A percentile compares a stretch with the other conserved stretches of the same genome.
Evolutionary conservation across 2,113 vertebrate species (phyloP).

Genomic region (Salminus brasiliensis): DNA sequence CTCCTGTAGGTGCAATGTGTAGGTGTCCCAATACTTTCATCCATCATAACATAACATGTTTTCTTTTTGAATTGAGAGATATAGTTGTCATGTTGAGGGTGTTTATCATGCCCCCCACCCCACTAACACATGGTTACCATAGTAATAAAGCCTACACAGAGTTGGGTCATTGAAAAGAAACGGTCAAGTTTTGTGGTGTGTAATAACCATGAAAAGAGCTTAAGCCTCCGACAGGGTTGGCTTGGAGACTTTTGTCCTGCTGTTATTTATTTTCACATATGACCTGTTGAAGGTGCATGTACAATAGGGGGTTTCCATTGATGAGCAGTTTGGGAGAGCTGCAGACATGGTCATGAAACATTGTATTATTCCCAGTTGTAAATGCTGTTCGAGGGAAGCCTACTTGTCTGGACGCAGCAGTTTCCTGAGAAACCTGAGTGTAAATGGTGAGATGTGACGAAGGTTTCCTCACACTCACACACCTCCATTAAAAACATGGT

Average conservation of each 20-base stretch:
- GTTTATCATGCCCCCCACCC: not conserved
- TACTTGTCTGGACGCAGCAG: too few relatives aligned
- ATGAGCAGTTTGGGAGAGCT: not conserved
- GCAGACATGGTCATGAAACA: not conserved
- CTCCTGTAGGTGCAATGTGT: too few relatives aligned
- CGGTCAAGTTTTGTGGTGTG: conserved; percentile 8
- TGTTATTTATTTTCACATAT: conserved; percentile 5
- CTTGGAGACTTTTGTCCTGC: conserved; percentile 11
- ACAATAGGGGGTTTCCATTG: not conserved
- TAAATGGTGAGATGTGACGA: too few relatives aligned
- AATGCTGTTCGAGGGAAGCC: too few relatives aligned
- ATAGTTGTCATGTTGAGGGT: not conserved
- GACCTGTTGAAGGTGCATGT: not conserved
- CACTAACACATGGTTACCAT: conserved; percentile 39
- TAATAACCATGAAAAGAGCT: conserved; percentile 20
- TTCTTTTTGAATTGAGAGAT: not conserved
- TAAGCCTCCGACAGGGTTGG: conserved; percentile 13
- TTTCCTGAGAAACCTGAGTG: too few relatives aligned
- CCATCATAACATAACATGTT: too few relatives aligned
- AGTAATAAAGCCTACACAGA: conserved; percentile 6
- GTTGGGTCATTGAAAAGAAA: conserved; percentile 10
- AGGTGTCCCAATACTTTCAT: too few relatives aligned
- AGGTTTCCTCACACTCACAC: too few relatives aligned
- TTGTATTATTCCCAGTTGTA: not conserved
- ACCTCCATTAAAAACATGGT: too few relatives aligned